A percentile compares a stretch with the other conserved stretches of the same genome.
These are phyloP conservation scores for Crotalus helleri DNA, from an alignment of 2,113 vertebrate species.

Conservation along the genomic window DNA sequence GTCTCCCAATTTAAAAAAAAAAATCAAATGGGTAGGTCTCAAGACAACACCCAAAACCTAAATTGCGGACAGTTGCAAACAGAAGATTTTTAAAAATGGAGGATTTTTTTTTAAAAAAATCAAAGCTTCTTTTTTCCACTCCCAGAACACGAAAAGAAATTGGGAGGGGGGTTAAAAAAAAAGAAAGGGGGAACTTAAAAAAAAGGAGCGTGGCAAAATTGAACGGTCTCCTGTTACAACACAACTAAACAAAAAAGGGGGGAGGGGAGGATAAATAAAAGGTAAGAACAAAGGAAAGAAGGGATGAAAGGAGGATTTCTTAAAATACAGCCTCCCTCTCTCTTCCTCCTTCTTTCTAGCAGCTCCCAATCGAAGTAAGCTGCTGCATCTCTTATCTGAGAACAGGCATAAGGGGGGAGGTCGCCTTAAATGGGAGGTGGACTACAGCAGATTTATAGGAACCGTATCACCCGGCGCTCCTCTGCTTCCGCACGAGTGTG, in stretches of 20 bases:
- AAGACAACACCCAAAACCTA: slow-evolving; percentile 66
- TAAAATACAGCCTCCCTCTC: slow-evolving; percentile 60
- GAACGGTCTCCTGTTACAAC: slow-evolving; percentile 48
- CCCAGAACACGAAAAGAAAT: slow-evolving; percentile 45
- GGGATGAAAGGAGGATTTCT: slow-evolving; percentile 65
- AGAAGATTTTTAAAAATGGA: slow-evolving; percentile 46
- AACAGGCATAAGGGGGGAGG: slow-evolving; percentile 70
- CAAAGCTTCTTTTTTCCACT: slow-evolving; percentile 56
- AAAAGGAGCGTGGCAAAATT: slow-evolving; percentile 54
- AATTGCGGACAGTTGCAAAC: slow-evolving; percentile 66
- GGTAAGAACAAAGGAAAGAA: slow-evolving; percentile 63
- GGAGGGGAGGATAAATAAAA: slow-evolving; percentile 65
- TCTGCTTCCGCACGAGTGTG: slow-evolving; percentile 78
- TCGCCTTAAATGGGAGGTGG: slow-evolving; percentile 79
- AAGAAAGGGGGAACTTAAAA: slow-evolving; percentile 51
- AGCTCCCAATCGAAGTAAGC: slow-evolving; percentile 79
- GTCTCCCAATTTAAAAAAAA: slow-evolving; percentile 67
- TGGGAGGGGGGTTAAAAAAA: slow-evolving; percentile 29
- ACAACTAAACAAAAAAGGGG: slow-evolving; percentile 62
- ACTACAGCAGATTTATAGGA: slow-evolving; percentile 80
- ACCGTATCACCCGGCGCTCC: slow-evolving; percentile 78
- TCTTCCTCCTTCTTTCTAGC: slow-evolving; percentile 80
- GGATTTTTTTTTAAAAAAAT: slow-evolving; percentile 12
- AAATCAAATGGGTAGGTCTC: slow-evolving; percentile 69
- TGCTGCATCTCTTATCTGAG: slow-evolving; percentile 83